Conservation (phyloP, 2,113 vertebrate species). For the Pavo muticus region DNA sequence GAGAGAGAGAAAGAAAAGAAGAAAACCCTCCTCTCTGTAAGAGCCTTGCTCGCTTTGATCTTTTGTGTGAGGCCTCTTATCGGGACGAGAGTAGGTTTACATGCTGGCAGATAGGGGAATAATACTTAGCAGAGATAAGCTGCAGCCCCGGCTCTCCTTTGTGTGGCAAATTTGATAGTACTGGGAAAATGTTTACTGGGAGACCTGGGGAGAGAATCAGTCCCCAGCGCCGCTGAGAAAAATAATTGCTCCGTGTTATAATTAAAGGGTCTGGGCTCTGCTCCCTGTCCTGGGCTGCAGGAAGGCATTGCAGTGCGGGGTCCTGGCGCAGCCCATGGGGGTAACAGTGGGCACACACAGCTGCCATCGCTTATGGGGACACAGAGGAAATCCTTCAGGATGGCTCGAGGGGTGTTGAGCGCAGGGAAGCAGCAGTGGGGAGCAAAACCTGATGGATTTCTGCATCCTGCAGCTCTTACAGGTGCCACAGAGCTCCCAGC, state of each 20-base stretch:
- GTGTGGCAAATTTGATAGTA: slow-evolving; percentile 35
- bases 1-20: background rate
- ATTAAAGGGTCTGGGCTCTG: background rate
- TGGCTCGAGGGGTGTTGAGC: no score
- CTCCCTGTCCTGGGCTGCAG: background rate
- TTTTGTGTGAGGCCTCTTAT: slow-evolving; percentile 71
- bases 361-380: no score
- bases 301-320: background rate
- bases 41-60: slow-evolving; percentile 68
- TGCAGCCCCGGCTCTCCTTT: slow-evolving; percentile 47
- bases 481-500: slow-evolving; percentile 44
- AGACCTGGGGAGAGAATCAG: slow-evolving; percentile 9
- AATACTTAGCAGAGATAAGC: slow-evolving; percentile 46
- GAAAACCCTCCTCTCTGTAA: background rate
- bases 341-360: background rate
- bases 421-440: no score
- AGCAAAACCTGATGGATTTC: background rate
- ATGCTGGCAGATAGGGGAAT: slow-evolving; percentile 46
- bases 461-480: background rate
- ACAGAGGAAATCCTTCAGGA: rapidly evolving
- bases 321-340: rapidly evolving
- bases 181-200: slow-evolving; percentile 65
- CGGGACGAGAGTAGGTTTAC: slow-evolving; percentile 47
- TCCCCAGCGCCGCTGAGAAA: background rate
- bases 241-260: slow-evolving; percentile 47